phyloP scores from a whole-genome alignment of 2,113 vertebrate species.

The Chlamydotis undulata region DNA sequence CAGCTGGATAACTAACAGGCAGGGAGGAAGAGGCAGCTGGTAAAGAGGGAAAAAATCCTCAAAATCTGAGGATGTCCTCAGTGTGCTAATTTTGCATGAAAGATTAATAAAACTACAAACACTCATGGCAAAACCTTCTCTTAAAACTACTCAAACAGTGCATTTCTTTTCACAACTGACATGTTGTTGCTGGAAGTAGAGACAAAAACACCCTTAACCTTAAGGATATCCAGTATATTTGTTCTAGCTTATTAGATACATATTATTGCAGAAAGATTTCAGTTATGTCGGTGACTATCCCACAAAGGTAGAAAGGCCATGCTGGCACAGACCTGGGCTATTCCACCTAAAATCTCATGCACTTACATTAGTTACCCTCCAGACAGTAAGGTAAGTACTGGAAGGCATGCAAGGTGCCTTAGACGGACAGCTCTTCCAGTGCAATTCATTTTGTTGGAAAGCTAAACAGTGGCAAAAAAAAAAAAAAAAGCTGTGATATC shows the following conservation, averaged over 20 bases:
- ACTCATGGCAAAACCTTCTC: neutral
- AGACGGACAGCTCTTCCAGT: neutral
- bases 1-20: neutral
- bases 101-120: neutral
- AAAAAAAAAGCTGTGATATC: neutral
- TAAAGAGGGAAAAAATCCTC: neutral
- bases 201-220: neutral
- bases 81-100: neutral
- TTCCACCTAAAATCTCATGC: fast-evolving
- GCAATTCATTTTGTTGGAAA: neutral
- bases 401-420: neutral
- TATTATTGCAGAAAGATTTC: neutral
- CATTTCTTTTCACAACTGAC: neutral
- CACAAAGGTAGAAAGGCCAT: neutral
- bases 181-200: neutral
- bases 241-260: neutral
- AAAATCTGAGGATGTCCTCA: neutral
- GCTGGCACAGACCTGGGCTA: neutral
- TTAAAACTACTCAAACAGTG: neutral
- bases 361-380: neutral
- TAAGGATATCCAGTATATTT: neutral
- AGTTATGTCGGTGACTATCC: neutral
- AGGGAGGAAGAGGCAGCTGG: neutral
- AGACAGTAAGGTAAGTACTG: neutral
- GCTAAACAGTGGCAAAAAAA: neutral